Evolutionary conservation across 1,140 invertebrate species (phyloP).

Genomic region (Chymomyza costata): DNA sequence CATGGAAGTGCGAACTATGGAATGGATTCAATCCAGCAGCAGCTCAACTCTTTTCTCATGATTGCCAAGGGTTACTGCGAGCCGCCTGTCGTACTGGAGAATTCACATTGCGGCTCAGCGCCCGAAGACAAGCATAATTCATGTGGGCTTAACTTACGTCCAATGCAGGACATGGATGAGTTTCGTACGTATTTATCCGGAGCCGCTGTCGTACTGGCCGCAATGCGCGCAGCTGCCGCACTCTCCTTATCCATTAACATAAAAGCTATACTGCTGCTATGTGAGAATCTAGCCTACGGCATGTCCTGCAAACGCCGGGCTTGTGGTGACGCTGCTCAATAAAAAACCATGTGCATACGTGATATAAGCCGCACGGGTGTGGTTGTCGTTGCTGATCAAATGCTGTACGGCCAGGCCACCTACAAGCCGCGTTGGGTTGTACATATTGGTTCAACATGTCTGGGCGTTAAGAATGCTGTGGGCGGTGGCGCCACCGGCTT

Average conservation of each 20-base stretch:
- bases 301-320: conserved; percentile 89
- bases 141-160: conserved; percentile 91
- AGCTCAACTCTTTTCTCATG: conserved; percentile 86
- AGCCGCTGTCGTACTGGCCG: conserved; percentile 85
- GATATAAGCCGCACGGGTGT: conserved; percentile 94
- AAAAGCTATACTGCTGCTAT: conserved; percentile 85
- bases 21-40: conserved; percentile 83
- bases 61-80: conserved; percentile 86
- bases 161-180: conserved; percentile 84
- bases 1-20: conserved; percentile 81
- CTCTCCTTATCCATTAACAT: conserved; percentile 86
- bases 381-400: conserved; percentile 90
- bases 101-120: conserved; percentile 76
- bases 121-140: conserved; percentile 78
- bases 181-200: conserved; percentile 95
- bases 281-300: conserved; percentile 92
- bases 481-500: conserved; percentile 86
- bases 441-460: conserved; percentile 85
- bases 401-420: conserved; percentile 83
- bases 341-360: conserved; percentile 91
- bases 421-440: conserved; percentile 81
- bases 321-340: conserved; percentile 88
- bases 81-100: conserved; percentile 85
- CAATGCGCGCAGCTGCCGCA: conserved; percentile 82
- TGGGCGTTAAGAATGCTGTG: conserved; percentile 77